These are phyloP conservation scores for Brachyptera putata DNA, from an alignment of 2,888 invertebrate species.

Conservation along the genomic window DNA sequence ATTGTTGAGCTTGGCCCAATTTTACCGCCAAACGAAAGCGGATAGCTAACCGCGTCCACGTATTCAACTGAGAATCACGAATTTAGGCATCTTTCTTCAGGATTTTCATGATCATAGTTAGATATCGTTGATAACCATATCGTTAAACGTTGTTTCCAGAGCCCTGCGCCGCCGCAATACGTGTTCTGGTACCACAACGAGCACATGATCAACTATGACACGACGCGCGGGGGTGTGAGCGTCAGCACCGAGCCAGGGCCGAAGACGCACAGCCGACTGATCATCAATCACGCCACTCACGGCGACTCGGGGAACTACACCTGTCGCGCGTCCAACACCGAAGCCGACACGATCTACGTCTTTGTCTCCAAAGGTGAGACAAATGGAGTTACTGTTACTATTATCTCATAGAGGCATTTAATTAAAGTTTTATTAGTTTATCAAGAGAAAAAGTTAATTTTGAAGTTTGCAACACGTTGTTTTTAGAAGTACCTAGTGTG, in stretches of 20 bases:
- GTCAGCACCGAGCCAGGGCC: slow-evolving; percentile 43
- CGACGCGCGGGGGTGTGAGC: slow-evolving; percentile 42
- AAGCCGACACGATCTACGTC: slow-evolving; percentile 42
- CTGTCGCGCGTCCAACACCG: slow-evolving; percentile 42
- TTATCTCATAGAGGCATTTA: neutral
- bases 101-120: too few species aligned
- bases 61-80: too few species aligned
- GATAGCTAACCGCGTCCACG: too few species aligned
- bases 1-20: too few species aligned
- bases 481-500: too few species aligned
- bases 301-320: slow-evolving; percentile 44
- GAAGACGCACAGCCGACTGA: slow-evolving; percentile 44
- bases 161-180: slow-evolving; percentile 46
- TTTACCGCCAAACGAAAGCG: too few species aligned
- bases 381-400: too few species aligned
- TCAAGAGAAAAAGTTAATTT: neutral
- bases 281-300: slow-evolving; percentile 43
- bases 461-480: too few species aligned
- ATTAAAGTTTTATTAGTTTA: slow-evolving; percentile 3
- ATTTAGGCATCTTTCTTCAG: too few species aligned
- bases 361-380: slow-evolving; percentile 42
- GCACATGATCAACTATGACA: slow-evolving; percentile 47
- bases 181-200: slow-evolving; percentile 50
- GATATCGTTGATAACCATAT: too few species aligned
- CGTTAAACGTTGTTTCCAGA: too few species aligned